These are phyloP conservation scores for Cyrtonyx montezumae DNA, from an alignment of 2,113 vertebrate genomes.

Conservation along the genomic window DNA sequence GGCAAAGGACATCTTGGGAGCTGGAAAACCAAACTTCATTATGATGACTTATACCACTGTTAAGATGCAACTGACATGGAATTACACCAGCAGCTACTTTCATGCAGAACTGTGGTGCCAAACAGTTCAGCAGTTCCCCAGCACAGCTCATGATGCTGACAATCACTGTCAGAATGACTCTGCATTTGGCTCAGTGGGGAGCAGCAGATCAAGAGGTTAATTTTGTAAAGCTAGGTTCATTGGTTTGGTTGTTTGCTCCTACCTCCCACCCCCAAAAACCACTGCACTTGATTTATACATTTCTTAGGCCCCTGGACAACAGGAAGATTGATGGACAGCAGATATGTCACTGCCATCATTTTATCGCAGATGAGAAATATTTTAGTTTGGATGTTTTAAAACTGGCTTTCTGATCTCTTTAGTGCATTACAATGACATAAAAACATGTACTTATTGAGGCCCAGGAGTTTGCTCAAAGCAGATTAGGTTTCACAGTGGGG, in stretches of 20 bases:
- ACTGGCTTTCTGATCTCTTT: not conserved
- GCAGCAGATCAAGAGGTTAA: not conserved
- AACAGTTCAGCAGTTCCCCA: not conserved
- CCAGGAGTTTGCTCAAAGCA: slow-evolving; percentile 1
- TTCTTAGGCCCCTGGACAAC: not conserved
- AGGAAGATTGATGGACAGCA: not conserved
- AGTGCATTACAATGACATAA: not conserved
- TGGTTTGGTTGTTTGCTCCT: not conserved
- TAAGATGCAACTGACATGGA: not conserved
- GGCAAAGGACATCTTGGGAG: not conserved
- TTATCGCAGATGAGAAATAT: not conserved
- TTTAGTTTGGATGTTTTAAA: not conserved
- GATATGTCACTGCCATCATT: rapidly evolving
- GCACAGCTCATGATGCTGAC: not conserved
- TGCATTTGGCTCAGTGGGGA: not conserved
- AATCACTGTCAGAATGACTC: not conserved
- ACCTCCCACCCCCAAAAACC: not conserved
- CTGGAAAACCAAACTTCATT: not conserved
- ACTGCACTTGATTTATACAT: not conserved
- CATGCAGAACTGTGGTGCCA: not conserved
- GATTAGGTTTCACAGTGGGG: not conserved
- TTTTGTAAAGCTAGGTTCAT: not conserved
- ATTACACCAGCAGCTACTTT: not conserved
- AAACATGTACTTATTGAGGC: not conserved
- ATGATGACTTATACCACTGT: not conserved